Evolutionary conservation across 2,888 invertebrate species (phyloP), one percentile per base, ranked within the genome.

Genomic region (Leucozona laternaria): DNA sequence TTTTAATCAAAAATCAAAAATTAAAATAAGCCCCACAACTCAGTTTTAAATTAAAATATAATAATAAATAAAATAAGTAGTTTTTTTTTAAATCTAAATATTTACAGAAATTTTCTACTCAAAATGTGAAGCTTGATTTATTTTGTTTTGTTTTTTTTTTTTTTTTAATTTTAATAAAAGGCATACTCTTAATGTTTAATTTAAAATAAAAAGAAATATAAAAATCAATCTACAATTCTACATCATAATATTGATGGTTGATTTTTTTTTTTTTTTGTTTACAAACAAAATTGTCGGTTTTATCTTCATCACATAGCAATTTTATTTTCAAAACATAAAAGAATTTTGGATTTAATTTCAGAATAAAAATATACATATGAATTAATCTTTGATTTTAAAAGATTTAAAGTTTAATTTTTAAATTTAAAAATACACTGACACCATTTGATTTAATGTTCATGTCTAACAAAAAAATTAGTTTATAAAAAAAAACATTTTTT

Each of bases 141-240:
- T 60, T 72, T 7, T 5, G 25, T 78, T 70, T 72, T 85, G 58
- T 73, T 70, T 60, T 72, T 7, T 5, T 34, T 78, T 70, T 72
- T 85, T 53, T 73, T 70, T 73, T 66, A 73, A 70, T 68, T 77
- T 68, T 53, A 70, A 62, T 68, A 71, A 79, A 75, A 78, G 58
- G 20, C 66, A 58, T 68, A 55, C 17, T 22, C n/a, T 31, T 68
- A 60, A 17, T 17, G 7, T 31, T 50, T 25, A 13, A 31, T 15
- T 22, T 20, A n/a, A 28, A 28, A 13, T 17, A 45, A 62, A 37
- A 20, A 58, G 13, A 13, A 37, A 20, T n/a, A 8, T n/a, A 28
- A 31, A 48, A 48, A 13, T 45, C 17, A 31, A 13, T 28, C 22
- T 28, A 64, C 22, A 40, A 40, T 15, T 15, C 4, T 40, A 11